Evolutionary conservation across 2,888 invertebrate genomes (phyloP).

Genomic region (Lepidocyrtoides sp.): DNA sequence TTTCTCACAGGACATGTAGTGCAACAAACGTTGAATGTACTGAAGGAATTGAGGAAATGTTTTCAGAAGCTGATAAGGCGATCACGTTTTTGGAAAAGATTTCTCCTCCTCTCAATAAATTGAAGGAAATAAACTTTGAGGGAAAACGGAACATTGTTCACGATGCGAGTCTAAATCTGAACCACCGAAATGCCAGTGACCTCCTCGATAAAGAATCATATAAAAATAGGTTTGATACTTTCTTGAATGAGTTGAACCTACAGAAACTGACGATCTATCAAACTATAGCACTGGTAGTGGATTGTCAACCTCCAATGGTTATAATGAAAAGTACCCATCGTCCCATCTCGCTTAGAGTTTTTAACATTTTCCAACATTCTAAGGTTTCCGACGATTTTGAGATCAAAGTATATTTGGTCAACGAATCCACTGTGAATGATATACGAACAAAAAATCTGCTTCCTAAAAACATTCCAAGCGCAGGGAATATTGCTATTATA

Average conservation of each 20-base stretch:
- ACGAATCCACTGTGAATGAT: constrained; percentile 2
- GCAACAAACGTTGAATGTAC: not conserved
- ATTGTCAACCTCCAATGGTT: constrained; percentile 14
- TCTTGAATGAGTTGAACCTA: not conserved
- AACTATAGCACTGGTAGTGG: not conserved
- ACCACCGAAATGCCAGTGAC: not conserved
- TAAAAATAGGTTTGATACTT: not conserved
- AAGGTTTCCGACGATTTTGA: not conserved
- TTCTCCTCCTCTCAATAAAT: not conserved
- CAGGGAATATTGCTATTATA: not conserved
- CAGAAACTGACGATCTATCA: not conserved
- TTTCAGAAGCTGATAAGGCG: not conserved
- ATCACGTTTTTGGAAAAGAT: not conserved
- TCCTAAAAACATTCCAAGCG: not conserved
- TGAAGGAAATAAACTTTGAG: not conserved
- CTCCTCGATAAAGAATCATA: not conserved
- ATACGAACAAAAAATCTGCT: not conserved
- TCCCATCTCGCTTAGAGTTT: not conserved
- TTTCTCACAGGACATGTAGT: not conserved
- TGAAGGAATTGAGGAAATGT: not conserved
- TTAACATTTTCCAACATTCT: constrained; percentile 17
- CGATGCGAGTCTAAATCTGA: not conserved
- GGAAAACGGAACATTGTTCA: not conserved
- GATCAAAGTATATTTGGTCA: constrained; percentile 2
- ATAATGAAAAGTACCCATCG: not conserved